These are phyloP conservation scores for Bilobella aurantiaca DNA, from an alignment of 1,140 invertebrate species.

Conservation along the genomic window DNA sequence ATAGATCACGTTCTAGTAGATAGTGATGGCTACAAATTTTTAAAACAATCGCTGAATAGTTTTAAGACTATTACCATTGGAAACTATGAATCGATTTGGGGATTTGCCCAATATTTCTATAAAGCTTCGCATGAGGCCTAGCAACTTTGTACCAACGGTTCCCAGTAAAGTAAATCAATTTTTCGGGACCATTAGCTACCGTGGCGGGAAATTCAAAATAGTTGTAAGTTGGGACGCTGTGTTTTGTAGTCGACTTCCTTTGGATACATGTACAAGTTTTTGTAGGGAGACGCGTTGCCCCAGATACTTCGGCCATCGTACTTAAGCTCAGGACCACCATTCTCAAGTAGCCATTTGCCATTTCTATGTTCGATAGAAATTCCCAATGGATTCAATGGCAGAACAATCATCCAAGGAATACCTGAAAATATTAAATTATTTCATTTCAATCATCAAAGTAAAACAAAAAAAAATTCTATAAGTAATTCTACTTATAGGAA, in stretches of 20 bases:
- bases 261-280: conserved; percentile 7
- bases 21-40: too few relatives aligned
- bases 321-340: not conserved
- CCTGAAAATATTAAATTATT: too few relatives aligned
- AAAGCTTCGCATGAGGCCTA: not conserved
- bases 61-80: not conserved
- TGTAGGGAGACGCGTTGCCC: not conserved
- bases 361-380: not conserved
- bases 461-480: too few relatives aligned
- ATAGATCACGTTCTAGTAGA: too few relatives aligned
- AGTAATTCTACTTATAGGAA: too few relatives aligned
- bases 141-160: not conserved
- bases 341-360: not conserved
- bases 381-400: not conserved
- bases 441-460: too few relatives aligned
- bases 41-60: too few relatives aligned
- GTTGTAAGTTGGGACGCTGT: not conserved
- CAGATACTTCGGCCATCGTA: not conserved
- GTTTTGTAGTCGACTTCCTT: not conserved
- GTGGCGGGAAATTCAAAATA: not conserved
- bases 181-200: not conserved
- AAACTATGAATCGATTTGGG: not conserved
- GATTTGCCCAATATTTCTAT: not conserved
- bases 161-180: conserved; percentile 3
- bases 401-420: not conserved